phyloP scores from a whole-genome alignment of 1,140 invertebrate genomes.

The Apocrypta bakeri region DNA sequence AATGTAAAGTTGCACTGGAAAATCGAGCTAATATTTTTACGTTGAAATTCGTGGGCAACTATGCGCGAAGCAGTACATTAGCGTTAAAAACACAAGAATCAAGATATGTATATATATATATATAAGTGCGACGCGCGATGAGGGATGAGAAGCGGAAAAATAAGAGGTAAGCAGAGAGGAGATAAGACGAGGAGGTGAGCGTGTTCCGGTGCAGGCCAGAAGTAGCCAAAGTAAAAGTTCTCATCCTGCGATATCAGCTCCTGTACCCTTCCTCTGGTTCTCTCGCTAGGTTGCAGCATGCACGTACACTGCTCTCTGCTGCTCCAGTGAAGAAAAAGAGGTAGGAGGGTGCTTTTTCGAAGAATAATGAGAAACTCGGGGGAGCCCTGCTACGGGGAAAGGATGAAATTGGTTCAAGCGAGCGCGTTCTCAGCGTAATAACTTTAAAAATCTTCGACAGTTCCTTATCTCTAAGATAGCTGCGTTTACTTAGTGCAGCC shows the following conservation, averaged over 20 bases:
- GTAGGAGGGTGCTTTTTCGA: background rate
- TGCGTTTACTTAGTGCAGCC: background rate
- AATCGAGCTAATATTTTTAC: background rate
- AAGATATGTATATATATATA: background rate
- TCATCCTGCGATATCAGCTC: background rate
- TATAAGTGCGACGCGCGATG: background rate
- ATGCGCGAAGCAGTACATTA: too few species aligned
- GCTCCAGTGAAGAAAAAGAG: constrained; percentile 3
- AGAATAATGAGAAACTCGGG: constrained; percentile 1
- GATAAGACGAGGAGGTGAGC: background rate
- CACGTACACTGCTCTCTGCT: background rate
- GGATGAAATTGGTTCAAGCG: constrained; percentile 3
- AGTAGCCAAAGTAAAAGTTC: background rate
- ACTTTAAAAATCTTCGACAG: constrained; percentile 21
- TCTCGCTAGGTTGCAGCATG: background rate
- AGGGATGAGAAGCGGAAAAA: constrained; percentile 22
- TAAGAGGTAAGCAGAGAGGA: background rate
- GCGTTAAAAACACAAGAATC: background rate
- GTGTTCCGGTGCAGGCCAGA: background rate
- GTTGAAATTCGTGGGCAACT: background rate
- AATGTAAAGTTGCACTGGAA: too few species aligned
- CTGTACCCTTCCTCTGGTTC: background rate
- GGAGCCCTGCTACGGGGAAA: background rate
- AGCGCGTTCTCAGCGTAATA: background rate
- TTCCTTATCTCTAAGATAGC: background rate